These are phyloP conservation scores for Puffinus mauretanicus DNA, from an alignment of 2,113 vertebrate genomes.

Conservation along the genomic window DNA sequence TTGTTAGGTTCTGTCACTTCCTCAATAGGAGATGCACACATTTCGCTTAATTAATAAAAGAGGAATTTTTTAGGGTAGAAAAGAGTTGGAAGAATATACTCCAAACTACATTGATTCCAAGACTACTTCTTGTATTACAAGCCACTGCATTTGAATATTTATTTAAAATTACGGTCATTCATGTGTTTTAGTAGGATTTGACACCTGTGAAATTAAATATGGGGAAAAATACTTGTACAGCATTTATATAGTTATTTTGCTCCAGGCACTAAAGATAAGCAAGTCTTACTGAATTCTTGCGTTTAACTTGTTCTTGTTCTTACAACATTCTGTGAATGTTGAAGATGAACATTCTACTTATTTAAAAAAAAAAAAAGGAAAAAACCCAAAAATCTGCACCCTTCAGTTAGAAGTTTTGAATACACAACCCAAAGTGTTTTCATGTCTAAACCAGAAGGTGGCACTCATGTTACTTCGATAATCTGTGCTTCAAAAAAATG, in stretches of 20 bases:
- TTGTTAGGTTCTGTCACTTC: not conserved
- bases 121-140: not conserved
- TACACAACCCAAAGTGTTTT: not conserved
- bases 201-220: not conserved
- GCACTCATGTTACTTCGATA: not conserved
- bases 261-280: not conserved
- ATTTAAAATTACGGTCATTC: not conserved
- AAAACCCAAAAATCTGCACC: no score
- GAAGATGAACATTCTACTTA: not conserved
- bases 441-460: conserved; percentile 40
- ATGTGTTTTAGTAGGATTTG: not conserved
- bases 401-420: not conserved
- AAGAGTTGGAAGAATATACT: not conserved
- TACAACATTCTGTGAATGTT: not conserved
- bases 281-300: not conserved
- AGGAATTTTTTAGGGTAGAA: not conserved
- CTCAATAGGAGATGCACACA: not conserved
- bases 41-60: not conserved
- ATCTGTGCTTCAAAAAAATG: not conserved
- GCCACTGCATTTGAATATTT: not conserved
- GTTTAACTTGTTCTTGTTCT: not conserved
- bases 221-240: not conserved
- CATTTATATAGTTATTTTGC: not conserved
- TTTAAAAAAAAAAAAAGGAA: not conserved
- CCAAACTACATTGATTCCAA: not conserved